Conservation (phyloP, 2,113 vertebrate species). For the Tragelaphus strepsiceros region DNA sequence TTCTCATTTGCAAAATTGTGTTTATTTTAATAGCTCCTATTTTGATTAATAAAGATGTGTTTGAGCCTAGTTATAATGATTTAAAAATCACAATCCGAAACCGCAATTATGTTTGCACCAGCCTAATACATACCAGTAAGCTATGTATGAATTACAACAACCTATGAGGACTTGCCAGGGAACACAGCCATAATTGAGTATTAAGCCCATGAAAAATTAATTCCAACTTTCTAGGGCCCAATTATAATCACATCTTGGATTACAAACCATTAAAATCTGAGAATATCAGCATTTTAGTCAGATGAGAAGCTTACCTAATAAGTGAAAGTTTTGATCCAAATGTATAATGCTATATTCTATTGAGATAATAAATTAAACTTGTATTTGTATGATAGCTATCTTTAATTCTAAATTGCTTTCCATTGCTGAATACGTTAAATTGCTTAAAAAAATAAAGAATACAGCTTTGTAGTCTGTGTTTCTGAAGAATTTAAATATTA, state of each 20-base stretch:
- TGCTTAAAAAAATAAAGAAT: neutral
- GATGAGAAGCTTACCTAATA: neutral
- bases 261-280: neutral
- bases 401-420: neutral
- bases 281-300: neutral
- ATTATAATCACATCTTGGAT: neutral
- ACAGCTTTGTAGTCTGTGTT: neutral
- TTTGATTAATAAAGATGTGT: neutral
- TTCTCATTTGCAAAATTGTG: neutral
- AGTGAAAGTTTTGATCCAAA: neutral
- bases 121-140: neutral
- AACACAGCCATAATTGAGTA: neutral
- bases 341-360: neutral
- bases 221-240: neutral
- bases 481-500: neutral
- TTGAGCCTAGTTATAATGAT: neutral
- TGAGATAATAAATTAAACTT: neutral
- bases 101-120: neutral
- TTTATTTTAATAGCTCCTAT: neutral
- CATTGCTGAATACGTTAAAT: neutral
- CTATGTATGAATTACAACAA: neutral
- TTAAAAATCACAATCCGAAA: neutral
- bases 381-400: neutral
- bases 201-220: neutral
- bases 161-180: neutral